Evolutionary conservation across 2,888 invertebrate genomes (phyloP).

Genomic region (Meteorus cinctellus): DNA sequence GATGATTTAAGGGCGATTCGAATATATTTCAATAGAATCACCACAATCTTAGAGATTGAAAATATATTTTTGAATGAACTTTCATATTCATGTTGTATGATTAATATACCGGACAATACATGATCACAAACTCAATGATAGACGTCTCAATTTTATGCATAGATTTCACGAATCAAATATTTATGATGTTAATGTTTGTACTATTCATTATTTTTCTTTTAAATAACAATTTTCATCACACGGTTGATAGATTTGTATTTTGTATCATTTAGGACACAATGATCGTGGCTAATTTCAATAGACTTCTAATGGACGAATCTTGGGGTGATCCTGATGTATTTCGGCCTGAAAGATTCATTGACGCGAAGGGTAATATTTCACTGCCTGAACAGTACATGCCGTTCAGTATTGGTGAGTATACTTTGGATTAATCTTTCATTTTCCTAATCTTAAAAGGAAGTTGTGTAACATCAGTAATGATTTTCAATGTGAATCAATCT

Average conservation of each 20-base stretch:
- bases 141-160: too few relatives aligned
- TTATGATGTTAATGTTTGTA: too few relatives aligned
- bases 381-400: conserved; percentile 84
- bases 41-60: too few relatives aligned
- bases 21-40: not conserved
- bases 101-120: too few relatives aligned
- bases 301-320: conserved; percentile 80
- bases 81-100: too few relatives aligned
- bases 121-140: too few relatives aligned
- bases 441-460: not conserved
- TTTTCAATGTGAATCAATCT: not conserved
- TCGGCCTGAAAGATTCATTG: conserved; percentile 84
- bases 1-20: not conserved
- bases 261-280: conserved; percentile 80
- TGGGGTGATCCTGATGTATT: conserved; percentile 84
- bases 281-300: conserved; percentile 85
- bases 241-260: not conserved
- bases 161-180: too few relatives aligned
- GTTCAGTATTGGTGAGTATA: conserved; percentile 80
- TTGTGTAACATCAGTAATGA: not conserved
- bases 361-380: conserved; percentile 76
- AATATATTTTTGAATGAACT: too few relatives aligned
- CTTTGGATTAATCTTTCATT: not conserved
- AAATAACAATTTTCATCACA: not conserved
- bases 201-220: not conserved